Conservation (phyloP, 2,797 vertebrate species). For the Lateolabrax maculatus region DNA sequence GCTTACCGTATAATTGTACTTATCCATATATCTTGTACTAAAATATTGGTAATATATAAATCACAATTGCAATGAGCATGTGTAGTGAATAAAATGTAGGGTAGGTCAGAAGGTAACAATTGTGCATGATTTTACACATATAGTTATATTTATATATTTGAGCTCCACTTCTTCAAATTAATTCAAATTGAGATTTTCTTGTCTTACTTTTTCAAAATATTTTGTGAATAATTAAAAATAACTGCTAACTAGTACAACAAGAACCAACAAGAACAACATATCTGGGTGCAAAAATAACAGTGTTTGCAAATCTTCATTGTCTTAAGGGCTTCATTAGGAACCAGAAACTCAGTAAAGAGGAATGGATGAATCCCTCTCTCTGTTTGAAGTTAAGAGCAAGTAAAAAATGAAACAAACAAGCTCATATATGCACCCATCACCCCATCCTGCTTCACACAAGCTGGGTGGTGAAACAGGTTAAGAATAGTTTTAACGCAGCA, state of each 20-base stretch:
- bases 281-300: not conserved
- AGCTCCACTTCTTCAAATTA: not conserved
- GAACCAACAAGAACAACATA: not conserved
- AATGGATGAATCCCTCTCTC: conserved; percentile 28
- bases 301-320: conserved; percentile 11
- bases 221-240: not conserved
- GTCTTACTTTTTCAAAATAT: not conserved
- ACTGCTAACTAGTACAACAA: conserved; percentile 2
- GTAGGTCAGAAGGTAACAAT: not conserved
- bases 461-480: conserved; percentile 48
- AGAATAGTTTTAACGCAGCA: conserved; percentile 47
- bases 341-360: conserved; percentile 15
- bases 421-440: not conserved
- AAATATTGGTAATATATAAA: not conserved
- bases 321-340: conserved; percentile 39
- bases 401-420: not conserved
- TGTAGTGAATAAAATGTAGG: not conserved
- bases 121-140: not conserved
- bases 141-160: not conserved
- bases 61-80: not conserved
- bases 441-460: conserved; percentile 9
- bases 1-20: not conserved
- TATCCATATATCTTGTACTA: not conserved
- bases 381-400: conserved; percentile 43
- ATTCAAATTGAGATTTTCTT: not conserved